Percentiles rank a stretch among this genome's conserved stretches.
phyloP scores from a whole-genome alignment of 1,140 invertebrate genomes.

The Drosophila nigromelanica region DNA sequence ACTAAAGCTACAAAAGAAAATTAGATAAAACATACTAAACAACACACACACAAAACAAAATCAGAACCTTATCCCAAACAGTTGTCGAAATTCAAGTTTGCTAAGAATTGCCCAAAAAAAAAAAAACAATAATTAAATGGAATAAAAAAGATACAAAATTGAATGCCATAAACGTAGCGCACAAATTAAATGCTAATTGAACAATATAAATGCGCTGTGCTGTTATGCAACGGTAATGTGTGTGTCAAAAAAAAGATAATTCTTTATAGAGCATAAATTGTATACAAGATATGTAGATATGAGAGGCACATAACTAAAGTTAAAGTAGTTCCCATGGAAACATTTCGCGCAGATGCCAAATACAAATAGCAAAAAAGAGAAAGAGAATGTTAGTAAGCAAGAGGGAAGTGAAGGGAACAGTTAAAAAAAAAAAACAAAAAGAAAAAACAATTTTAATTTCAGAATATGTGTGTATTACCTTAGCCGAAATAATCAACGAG shows the following conservation, averaged over 20 bases:
- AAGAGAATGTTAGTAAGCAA: not conserved
- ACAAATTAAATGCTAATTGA: constrained; percentile 41
- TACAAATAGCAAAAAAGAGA: constrained; percentile 13
- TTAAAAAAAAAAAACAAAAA: constrained; percentile 1
- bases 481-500: constrained; percentile 39
- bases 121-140: constrained; percentile 4
- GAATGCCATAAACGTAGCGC: constrained; percentile 45
- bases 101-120: constrained; percentile 32
- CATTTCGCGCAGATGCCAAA: constrained; percentile 59
- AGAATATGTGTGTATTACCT: constrained; percentile 22
- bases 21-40: constrained; percentile 33
- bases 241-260: constrained; percentile 62
- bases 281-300: constrained; percentile 32
- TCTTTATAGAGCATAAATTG: constrained; percentile 33
- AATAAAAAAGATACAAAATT: constrained; percentile 16
- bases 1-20: constrained; percentile 50
- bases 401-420: constrained; percentile 16
- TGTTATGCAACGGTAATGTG: constrained; percentile 56
- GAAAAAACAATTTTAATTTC: constrained; percentile 16
- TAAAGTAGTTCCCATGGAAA: constrained; percentile 62
- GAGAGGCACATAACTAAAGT: constrained; percentile 47
- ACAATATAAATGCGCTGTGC: constrained; percentile 47
- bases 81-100: constrained; percentile 22
- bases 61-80: constrained; percentile 12
- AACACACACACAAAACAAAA: not conserved